Evolutionary conservation across 2,888 invertebrate species (phyloP).

Genomic region (Cryptocephalus moraei): DNA sequence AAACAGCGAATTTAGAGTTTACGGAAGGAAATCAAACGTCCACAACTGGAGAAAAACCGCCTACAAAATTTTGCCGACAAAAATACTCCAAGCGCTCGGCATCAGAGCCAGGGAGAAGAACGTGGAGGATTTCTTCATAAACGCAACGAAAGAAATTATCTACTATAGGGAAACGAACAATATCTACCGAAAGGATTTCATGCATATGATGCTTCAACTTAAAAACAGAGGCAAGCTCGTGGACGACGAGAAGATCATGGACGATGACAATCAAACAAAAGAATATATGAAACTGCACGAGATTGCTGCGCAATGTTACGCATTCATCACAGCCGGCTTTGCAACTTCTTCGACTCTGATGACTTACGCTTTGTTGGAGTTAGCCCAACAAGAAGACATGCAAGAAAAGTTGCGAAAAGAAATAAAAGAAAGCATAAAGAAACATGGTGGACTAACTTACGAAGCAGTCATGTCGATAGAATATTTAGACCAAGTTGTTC

Average conservation of each 20-base stretch:
- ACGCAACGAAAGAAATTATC: conserved; percentile 25
- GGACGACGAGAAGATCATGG: neutral
- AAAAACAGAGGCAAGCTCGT: neutral
- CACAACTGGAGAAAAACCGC: neutral
- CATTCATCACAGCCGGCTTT: conserved; percentile 8
- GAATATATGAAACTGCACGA: neutral
- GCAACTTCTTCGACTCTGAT: conserved; percentile 16
- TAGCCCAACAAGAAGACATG: conserved; percentile 10
- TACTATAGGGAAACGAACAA: conserved; percentile 5
- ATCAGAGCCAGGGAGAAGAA: conserved; percentile 1
- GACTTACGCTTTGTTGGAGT: conserved; percentile 13
- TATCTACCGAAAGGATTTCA: conserved; percentile 3
- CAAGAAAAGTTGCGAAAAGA: neutral
- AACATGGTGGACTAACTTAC: neutral
- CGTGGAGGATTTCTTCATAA: conserved; percentile 13
- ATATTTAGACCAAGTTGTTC: neutral
- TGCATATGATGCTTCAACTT: conserved; percentile 4
- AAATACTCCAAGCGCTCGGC: neutral
- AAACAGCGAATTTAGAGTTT: conserved; percentile 37
- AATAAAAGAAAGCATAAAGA: neutral
- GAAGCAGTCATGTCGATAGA: neutral
- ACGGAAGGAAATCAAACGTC: conserved; percentile 17
- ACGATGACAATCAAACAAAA: neutral
- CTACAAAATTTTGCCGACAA: neutral
- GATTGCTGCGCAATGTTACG: neutral